Evolutionary conservation across 2,113 vertebrate genomes (phyloP).

Genomic region (Scophthalmus maximus): DNA sequence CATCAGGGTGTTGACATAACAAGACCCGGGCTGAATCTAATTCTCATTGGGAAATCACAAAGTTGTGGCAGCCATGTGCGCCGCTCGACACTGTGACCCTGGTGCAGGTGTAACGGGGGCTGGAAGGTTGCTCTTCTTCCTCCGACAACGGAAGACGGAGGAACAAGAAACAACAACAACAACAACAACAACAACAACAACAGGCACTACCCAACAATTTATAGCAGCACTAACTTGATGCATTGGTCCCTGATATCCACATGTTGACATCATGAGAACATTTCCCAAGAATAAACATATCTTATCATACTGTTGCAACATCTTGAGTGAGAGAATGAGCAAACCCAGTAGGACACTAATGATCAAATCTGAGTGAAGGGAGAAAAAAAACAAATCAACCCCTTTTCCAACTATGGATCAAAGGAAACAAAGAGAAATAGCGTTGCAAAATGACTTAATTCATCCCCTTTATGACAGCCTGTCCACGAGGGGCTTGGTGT

Average conservation of each 20-base stretch:
- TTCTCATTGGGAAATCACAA: conserved; percentile 61
- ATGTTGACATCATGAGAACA: not conserved
- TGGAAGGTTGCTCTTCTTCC: no score
- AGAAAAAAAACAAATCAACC: conserved; percentile 4
- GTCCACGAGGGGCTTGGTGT: conserved; percentile 5
- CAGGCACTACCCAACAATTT: not conserved
- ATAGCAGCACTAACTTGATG: not conserved
- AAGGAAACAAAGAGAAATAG: conserved; percentile 22
- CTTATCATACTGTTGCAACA: conserved; percentile 21
- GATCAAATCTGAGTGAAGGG: conserved; percentile 1
- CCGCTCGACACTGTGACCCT: conserved; percentile 13
- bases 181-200: not conserved
- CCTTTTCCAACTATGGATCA: conserved; percentile 9
- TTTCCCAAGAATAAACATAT: conserved; percentile 4
- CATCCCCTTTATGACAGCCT: conserved; percentile 20
- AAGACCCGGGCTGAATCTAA: conserved; percentile 50
- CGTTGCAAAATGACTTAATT: conserved; percentile 27
- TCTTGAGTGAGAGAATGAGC: conserved; percentile 4
- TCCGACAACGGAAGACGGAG: not conserved
- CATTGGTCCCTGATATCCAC: not conserved
- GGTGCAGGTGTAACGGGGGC: conserved; percentile 1
- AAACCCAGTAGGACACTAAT: not conserved
- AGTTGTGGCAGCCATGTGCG: conserved; percentile 25
- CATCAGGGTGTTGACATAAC: conserved; percentile 67
- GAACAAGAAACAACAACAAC: not conserved